Conservation (phyloP, 2,797 vertebrate genomes). For the Liparis tanakae region DNA sequence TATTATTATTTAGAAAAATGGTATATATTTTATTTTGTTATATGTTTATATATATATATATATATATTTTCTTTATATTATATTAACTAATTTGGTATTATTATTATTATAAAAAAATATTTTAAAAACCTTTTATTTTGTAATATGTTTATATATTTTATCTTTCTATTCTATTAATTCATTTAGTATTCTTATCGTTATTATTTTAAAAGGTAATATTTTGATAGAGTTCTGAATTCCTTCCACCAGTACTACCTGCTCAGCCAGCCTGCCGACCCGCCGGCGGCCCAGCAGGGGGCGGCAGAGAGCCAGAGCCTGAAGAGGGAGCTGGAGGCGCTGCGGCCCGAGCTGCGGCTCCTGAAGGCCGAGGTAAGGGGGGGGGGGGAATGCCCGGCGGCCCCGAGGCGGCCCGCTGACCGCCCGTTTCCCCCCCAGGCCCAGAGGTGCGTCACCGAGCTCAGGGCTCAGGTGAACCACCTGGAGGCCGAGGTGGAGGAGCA, state of each 20-base stretch:
- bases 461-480: conserved; percentile 78
- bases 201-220: no score
- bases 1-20: no score
- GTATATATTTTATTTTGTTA: neutral
- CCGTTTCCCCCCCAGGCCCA: conserved; percentile 71
- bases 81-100: no score
- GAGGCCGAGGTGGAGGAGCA: conserved; percentile 80
- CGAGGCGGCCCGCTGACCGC: no score
- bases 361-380: conserved; percentile 73
- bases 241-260: conserved; percentile 12
- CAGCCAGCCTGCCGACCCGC: conserved; percentile 54
- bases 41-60: no score
- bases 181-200: no score
- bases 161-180: no score
- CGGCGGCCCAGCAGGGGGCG: conserved; percentile 37
- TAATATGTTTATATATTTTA: no score
- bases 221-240: no score
- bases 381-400: no score
- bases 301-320: conserved; percentile 56
- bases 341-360: conserved; percentile 75
- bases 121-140: neutral
- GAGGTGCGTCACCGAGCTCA: conserved; percentile 75
- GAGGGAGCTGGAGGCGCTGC: conserved; percentile 71
- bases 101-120: no score
- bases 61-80: no score